Base-by-base conservation (phyloP, 2,797 vertebrate species). In the Mormyrus proboscirostris region DNA sequence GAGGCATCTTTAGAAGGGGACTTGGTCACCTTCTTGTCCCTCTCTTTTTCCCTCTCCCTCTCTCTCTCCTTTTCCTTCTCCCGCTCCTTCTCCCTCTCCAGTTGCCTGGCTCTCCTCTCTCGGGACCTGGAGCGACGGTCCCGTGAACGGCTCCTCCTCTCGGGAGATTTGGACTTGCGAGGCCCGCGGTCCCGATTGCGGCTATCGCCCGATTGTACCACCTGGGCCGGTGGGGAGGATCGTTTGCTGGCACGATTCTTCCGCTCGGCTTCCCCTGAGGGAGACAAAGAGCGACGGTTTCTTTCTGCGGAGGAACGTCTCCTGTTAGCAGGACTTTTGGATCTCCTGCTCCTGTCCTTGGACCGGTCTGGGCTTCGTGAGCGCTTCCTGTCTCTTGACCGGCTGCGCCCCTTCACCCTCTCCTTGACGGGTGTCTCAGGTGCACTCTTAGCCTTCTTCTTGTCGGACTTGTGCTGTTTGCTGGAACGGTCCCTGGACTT, bases 1-100 rank as follows among this genome's bases (percentile, higher is more conserved):
- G 98, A 99, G 16, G 97, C 96, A 90, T 99, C 98, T 94, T 99
- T 99, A 91, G 98, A 98, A 12, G 98, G 98, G 86, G 99, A 99
- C 93, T 99, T 99, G 88, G 96, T 91, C 0, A 97, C 97, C 91
- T 98, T 97, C 91, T 97, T 98, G 89, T 99, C 97, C 90, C 96
- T 96, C 29, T 97, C 96, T 79, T 89, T 92, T 89, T 96, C 65
- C 95, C 96, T 76, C 87, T 93, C 91, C 96, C 96, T 90, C 94
- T 95, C 84, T 95, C 93, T 19, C 41, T 82, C 76, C 41, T 47
- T 82, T 22, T 82, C 76, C 76, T 47, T 82, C 76, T 82, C 76
- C 76, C 76, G 33, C 41, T 82, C 76, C 41, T 82, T 91, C 94
- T 96, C 88, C 94, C 93, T 87, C 94, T 96, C 96, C 92, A 96